Evolutionary conservation across 2,888 invertebrate genomes (phyloP).

Genomic region (Phengaris arion): DNA sequence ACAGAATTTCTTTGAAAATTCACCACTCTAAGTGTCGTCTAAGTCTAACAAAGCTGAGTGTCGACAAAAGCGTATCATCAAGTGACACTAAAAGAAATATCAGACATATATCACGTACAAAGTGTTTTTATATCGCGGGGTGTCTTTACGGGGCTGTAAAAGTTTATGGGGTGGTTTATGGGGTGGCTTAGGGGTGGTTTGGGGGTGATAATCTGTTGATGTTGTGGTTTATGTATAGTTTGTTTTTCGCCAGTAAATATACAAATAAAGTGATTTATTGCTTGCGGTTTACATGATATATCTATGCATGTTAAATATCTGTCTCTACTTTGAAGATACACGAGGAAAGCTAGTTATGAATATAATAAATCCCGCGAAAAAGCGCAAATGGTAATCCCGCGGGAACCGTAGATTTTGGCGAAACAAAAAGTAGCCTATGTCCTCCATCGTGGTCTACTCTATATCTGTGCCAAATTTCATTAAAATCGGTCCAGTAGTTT

Average conservation of each 20-base stretch:
- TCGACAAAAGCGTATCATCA: neutral
- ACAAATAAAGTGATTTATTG: neutral
- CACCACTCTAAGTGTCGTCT: neutral
- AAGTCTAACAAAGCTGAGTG: neutral
- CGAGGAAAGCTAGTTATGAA: too few species aligned
- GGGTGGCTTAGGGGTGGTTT: neutral
- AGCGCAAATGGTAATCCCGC: too few species aligned
- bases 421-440: too few species aligned
- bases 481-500: too few species aligned
- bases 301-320: neutral
- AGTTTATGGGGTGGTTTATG: conserved; percentile 23
- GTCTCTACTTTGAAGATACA: neutral
- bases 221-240: conserved; percentile 18
- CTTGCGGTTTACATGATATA: neutral
- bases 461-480: too few species aligned
- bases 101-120: conserved; percentile 20
- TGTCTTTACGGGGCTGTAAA: conserved; percentile 16
- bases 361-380: too few species aligned
- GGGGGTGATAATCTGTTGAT: conserved; percentile 25
- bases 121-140: conserved; percentile 13
- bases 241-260: conserved; percentile 12
- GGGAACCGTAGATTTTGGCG: too few species aligned
- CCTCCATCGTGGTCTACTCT: too few species aligned
- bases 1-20: neutral
- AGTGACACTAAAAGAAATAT: conserved; percentile 24